Base-by-base conservation (phyloP, 2,888 invertebrate genomes). In the Melanostoma mellinum region DNA sequence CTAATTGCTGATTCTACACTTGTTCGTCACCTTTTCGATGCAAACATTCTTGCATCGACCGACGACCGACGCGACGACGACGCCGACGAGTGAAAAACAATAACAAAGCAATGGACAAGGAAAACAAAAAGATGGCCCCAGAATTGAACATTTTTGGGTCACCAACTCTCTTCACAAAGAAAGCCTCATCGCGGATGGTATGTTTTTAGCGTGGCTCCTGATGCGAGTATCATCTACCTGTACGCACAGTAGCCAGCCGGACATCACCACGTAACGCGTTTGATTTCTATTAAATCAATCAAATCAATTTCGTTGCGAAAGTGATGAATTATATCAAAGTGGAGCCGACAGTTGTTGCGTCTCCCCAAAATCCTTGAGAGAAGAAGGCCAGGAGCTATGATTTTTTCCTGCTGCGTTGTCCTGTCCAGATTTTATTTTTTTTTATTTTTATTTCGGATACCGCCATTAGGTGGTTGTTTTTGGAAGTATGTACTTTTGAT, bases 221-320 rank as follows among this genome's bases (percentile, higher is more conserved):
- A 8, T 56, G 8, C 8, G 6, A 35, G 6, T 65, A 36, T 44
- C 60, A 30, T 75, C 55, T 38, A 42, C 52, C 36, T 50, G 42
- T 61, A 42, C 67, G 65, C 58, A 75, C 82, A 69, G 74, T 50
- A 78, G 78, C 78, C 75, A 78, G 84, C 60, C 69, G 78, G 84
- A 56, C 69, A 84, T 84, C 84, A 79, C 50, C 79, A 84, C 78
- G 84, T 79, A 84, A 79, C 84, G 84, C 84, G 84, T 84, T 84
- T 78, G 75, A 72, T 85, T 85, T 79, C 79, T 85, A 85, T 85
- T 85, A 85, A 85, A 85, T 85, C 84, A 85, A 85, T 85, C 84
- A 85, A 79, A 85, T 79, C 84, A 85, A 85, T 85, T 85, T 79
- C 84, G 84, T 85, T 85, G 84, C 84, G 78, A 85, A 85, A 85